phyloP scores from a whole-genome alignment of 2,888 invertebrate species.

The Theretra japonica region DNA sequence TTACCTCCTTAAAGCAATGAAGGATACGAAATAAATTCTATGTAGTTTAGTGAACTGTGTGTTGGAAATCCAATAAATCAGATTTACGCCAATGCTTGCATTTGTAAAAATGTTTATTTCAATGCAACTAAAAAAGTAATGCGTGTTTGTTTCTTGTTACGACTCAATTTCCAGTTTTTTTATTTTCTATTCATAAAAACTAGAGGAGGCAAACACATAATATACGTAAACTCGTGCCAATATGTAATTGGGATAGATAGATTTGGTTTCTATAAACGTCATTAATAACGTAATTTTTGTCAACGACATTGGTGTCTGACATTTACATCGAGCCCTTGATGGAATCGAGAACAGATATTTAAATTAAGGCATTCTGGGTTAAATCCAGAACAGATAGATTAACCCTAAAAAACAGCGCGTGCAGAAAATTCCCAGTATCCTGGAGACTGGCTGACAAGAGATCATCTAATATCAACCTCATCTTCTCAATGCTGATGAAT shows the following conservation, averaged over 20 bases:
- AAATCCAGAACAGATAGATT: too few relatives aligned
- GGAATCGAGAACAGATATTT: too few relatives aligned
- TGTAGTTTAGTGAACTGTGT: background rate
- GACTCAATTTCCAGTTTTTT: background rate
- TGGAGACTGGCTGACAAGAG: background rate
- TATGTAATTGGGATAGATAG: too few relatives aligned
- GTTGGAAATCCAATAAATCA: background rate
- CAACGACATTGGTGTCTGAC: too few relatives aligned
- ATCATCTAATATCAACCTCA: constrained; percentile 25
- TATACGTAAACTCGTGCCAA: too few relatives aligned
- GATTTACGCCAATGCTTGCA: background rate
- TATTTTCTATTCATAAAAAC: background rate
- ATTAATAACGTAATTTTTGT: too few relatives aligned
- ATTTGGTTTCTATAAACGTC: too few relatives aligned
- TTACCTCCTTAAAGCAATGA: constrained; percentile 17
- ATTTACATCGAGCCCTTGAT: too few relatives aligned
- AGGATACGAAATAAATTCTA: constrained; percentile 7
- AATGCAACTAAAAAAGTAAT: background rate
- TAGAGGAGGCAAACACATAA: too few relatives aligned
- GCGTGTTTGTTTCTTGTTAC: background rate
- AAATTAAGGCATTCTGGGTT: background rate
- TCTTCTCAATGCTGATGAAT: constrained; percentile 32
- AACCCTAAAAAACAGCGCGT: background rate
- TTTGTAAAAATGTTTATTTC: background rate
- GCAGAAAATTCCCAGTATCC: constrained; percentile 13